Percentiles rank a stretch among this genome's conserved stretches.
phyloP scores from a whole-genome alignment of 2,113 vertebrate genomes.

The Seriola quinqueradiata region DNA sequence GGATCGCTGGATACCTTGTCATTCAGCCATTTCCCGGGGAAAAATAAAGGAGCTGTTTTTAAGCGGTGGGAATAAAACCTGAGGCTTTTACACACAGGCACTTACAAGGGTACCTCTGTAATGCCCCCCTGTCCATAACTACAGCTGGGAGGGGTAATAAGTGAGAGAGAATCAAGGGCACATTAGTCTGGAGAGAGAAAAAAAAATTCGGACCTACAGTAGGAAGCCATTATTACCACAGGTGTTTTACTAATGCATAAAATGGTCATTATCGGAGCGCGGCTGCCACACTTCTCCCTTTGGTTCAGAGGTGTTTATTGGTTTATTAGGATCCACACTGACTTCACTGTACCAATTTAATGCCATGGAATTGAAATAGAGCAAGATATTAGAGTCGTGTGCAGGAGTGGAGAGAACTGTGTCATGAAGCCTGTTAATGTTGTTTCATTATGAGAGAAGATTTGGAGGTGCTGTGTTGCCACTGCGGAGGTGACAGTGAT shows the following conservation, averaged over 20 bases:
- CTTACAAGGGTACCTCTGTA: slow-evolving; percentile 38
- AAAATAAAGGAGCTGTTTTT: slow-evolving; percentile 54
- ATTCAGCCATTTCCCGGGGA: slow-evolving; percentile 46
- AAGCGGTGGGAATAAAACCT: slow-evolving; percentile 30
- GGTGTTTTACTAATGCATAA: slow-evolving; percentile 73
- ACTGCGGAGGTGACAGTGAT: slow-evolving; percentile 48
- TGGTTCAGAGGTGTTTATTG: slow-evolving; percentile 71
- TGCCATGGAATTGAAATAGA: slow-evolving; percentile 59
- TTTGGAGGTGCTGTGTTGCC: slow-evolving; percentile 40
- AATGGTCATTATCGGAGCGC: slow-evolving; percentile 68
- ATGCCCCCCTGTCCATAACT: slow-evolving; percentile 46
- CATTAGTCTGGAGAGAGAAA: slow-evolving; percentile 50
- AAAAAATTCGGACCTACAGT: slow-evolving; percentile 16
- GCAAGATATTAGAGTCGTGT: slow-evolving; percentile 59
- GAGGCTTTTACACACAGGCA: slow-evolving; percentile 52
- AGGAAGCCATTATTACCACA: slow-evolving; percentile 67
- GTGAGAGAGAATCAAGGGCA: slow-evolving; percentile 65
- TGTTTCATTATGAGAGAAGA: slow-evolving; percentile 58
- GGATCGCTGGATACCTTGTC: slow-evolving; percentile 58
- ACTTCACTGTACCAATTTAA: slow-evolving; percentile 66
- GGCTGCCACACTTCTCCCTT: slow-evolving; percentile 44
- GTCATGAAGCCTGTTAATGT: slow-evolving; percentile 57
- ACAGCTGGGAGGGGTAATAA: slow-evolving; percentile 67
- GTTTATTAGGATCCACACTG: slow-evolving; percentile 71
- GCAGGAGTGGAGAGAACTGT: slow-evolving; percentile 36